phyloP scores from a whole-genome alignment of 92 coral and sea anemone genomes.

The Zoanthus sansibaricus region DNA sequence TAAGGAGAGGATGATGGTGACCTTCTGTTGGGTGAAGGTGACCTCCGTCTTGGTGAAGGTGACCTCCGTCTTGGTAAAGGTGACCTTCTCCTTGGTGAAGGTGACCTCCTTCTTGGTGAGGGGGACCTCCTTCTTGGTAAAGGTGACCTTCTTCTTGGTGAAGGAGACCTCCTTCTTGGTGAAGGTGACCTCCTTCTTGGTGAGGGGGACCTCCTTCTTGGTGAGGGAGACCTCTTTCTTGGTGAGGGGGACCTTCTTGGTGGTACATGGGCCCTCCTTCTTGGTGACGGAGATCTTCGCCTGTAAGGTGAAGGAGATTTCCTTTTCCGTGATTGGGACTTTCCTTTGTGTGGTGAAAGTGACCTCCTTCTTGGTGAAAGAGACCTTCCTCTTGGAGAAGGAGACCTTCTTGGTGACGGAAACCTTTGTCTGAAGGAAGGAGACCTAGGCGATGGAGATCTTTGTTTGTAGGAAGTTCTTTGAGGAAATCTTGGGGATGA shows the following conservation, averaged over 20 bases:
- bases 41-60: neutral
- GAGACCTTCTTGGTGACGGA: neutral
- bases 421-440: too few relatives aligned
- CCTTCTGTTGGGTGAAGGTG: neutral
- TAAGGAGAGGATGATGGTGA: neutral
- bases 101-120: neutral
- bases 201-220: constrained; percentile 13
- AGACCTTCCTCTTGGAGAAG: neutral
- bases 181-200: constrained; percentile 25
- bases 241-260: constrained; percentile 8
- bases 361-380: constrained; percentile 23
- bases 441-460: too few relatives aligned
- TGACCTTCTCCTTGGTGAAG: neutral
- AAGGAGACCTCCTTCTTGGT: constrained; percentile 5
- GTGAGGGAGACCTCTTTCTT: neutral
- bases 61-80: neutral
- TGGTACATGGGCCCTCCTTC: constrained; percentile 16
- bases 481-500: too few relatives aligned
- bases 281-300: constrained; percentile 1
- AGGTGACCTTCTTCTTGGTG: neutral
- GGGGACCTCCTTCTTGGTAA: neutral
- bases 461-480: too few relatives aligned
- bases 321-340: neutral
- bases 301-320: constrained; percentile 11
- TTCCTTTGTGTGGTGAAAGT: neutral